phyloP scores from a whole-genome alignment of 2,113 vertebrate species.

The Oreochromis tanganicae region DNA sequence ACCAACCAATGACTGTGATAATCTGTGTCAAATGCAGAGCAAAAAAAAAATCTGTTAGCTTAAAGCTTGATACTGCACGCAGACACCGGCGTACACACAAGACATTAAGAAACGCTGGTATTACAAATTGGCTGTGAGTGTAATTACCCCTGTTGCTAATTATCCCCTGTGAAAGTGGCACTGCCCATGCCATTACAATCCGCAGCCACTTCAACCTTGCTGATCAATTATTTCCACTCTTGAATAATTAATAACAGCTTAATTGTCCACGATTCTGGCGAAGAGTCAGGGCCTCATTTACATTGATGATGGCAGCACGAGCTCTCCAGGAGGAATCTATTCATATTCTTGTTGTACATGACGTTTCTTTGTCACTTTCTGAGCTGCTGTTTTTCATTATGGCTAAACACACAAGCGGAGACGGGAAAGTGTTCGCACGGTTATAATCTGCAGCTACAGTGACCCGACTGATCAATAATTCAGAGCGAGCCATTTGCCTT shows the following conservation, averaged over 20 bases:
- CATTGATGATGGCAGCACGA: background rate
- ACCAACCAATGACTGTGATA: background rate
- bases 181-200: conserved; percentile 49
- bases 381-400: background rate
- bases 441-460: conserved; percentile 19
- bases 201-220: conserved; percentile 47
- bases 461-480: conserved; percentile 64
- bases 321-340: background rate
- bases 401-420: background rate
- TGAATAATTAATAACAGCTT: conserved; percentile 59
- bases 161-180: conserved; percentile 56
- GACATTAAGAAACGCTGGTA: conserved; percentile 8
- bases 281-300: conserved; percentile 11
- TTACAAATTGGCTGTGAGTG: conserved; percentile 61
- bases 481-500: conserved; percentile 54
- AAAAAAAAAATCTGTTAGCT: background rate
- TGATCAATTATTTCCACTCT: conserved; percentile 59
- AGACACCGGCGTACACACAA: background rate
- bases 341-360: background rate
- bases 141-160: conserved; percentile 73
- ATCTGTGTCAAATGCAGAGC: background rate
- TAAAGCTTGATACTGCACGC: background rate
- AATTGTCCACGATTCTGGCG: conserved; percentile 18
- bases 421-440: background rate
- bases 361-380: background rate